These are phyloP conservation scores for Anagrus nilaparvatae DNA, from an alignment of 1,140 invertebrate species.

Conservation along the genomic window DNA sequence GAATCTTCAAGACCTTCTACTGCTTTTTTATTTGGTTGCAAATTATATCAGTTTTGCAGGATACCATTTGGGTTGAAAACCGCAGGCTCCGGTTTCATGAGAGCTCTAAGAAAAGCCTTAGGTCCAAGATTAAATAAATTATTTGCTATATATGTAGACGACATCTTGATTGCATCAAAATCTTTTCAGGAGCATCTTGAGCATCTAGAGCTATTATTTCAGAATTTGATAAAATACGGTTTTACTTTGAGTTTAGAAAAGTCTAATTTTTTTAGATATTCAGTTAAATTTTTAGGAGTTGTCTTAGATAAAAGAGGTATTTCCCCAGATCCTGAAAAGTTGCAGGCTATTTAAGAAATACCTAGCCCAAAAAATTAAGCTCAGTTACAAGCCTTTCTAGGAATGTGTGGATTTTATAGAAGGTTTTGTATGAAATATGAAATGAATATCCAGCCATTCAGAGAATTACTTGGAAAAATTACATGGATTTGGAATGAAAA, in stretches of 20 bases:
- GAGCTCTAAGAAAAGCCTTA: constrained; percentile 5
- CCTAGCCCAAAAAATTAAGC: constrained; percentile 12
- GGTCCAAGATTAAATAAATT: neutral
- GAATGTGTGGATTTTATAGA: constrained; percentile 16
- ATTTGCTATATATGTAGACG: constrained; percentile 12
- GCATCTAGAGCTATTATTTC: constrained; percentile 10
- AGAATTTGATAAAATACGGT: constrained; percentile 10
- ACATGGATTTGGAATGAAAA: constrained; percentile 16
- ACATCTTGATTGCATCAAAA: constrained; percentile 13
- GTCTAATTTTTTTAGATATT: constrained; percentile 10
- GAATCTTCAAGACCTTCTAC: constrained; percentile 22
- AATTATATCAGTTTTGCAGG: constrained; percentile 16
- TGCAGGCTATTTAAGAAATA: constrained; percentile 12
- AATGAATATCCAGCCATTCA: constrained; percentile 11
- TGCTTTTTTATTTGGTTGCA: constrained; percentile 21
- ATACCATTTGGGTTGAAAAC: constrained; percentile 30
- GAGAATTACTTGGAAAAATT: constrained; percentile 12
- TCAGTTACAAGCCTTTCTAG: constrained; percentile 17
- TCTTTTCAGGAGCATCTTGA: constrained; percentile 7
- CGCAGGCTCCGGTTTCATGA: constrained; percentile 25
- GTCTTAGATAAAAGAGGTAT: constrained; percentile 11
- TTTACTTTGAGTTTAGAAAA: constrained; percentile 18
- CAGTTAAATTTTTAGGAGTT: constrained; percentile 17
- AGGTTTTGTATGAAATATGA: constrained; percentile 14
- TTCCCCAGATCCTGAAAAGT: constrained; percentile 3